These are phyloP conservation scores for Holacanthella duospinosa DNA, from an alignment of 2,888 invertebrate genomes.

Conservation along the genomic window DNA sequence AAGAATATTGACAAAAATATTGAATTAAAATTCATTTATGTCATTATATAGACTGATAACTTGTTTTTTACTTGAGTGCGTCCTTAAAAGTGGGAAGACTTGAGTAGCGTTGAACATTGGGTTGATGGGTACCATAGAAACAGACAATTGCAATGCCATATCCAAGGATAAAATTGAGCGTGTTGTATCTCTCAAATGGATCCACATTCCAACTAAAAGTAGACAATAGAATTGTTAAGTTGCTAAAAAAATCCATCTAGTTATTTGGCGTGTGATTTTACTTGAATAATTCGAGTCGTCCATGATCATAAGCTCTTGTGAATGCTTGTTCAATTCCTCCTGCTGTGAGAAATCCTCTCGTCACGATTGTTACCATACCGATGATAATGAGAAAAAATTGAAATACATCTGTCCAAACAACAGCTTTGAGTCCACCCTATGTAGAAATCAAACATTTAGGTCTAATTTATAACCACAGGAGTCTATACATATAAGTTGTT, in stretches of 20 bases:
- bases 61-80: conserved; percentile 27
- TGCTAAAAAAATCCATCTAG: neutral
- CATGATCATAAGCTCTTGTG: conserved; percentile 38
- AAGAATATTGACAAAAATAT: neutral
- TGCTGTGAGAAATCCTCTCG: conserved; percentile 39
- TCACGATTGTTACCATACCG: conserved; percentile 40
- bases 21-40: neutral
- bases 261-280: no score
- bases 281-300: conserved; percentile 39
- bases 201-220: conserved; percentile 28
- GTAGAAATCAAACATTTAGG: neutral
- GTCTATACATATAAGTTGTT: neutral
- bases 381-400: conserved; percentile 41
- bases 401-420: conserved; percentile 40
- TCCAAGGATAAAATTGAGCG: conserved; percentile 32
- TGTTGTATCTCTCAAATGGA: conserved; percentile 31
- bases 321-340: conserved; percentile 40
- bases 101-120: conserved; percentile 33
- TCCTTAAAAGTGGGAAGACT: conserved; percentile 26
- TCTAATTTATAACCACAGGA: no score
- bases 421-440: conserved; percentile 38
- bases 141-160: conserved; percentile 21
- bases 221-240: neutral
- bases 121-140: conserved; percentile 29
- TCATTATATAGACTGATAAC: neutral